A percentile compares a stretch with the other conserved stretches of the same genome.
Conservation (phyloP, 2,113 vertebrate genomes). For the Anas platyrhynchos region DNA sequence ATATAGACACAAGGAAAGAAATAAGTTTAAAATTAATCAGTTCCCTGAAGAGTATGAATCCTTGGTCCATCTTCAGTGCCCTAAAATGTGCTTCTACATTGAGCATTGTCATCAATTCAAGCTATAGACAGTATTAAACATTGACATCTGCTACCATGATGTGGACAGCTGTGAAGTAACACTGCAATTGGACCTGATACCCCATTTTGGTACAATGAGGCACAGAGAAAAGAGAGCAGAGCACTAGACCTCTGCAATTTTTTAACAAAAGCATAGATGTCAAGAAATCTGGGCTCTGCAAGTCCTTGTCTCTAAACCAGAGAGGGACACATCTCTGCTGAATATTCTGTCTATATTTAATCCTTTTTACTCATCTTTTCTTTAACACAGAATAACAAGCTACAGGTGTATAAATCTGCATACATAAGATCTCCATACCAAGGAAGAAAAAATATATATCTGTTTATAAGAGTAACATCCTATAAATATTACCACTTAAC, state of each 20-base stretch:
- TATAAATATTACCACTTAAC: background rate
- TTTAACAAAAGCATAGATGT: background rate
- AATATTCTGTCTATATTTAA: background rate
- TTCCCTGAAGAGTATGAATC: slow-evolving; percentile 45
- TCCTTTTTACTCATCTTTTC: background rate
- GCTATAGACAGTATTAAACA: slow-evolving; percentile 1
- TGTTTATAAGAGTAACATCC: background rate
- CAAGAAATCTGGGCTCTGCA: background rate
- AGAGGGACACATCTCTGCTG: background rate
- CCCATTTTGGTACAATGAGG: background rate
- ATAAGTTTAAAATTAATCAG: slow-evolving; percentile 66
- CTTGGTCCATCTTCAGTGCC: slow-evolving; percentile 39
- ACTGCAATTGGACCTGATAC: background rate
- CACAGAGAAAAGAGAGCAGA: background rate
- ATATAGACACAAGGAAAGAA: slow-evolving; percentile 68
- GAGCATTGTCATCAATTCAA: slow-evolving; percentile 40
- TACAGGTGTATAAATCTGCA: background rate
- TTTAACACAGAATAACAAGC: background rate
- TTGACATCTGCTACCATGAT: background rate
- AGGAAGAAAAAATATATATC: background rate
- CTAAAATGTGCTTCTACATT: slow-evolving; percentile 29
- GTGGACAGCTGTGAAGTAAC: background rate
- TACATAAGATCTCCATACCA: background rate
- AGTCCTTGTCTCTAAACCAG: background rate
- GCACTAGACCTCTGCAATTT: background rate